Percentiles rank a stretch among this genome's conserved stretches.
Evolutionary conservation across 1,140 invertebrate genomes (phyloP).

Genomic region (Ylistrum balloti): DNA sequence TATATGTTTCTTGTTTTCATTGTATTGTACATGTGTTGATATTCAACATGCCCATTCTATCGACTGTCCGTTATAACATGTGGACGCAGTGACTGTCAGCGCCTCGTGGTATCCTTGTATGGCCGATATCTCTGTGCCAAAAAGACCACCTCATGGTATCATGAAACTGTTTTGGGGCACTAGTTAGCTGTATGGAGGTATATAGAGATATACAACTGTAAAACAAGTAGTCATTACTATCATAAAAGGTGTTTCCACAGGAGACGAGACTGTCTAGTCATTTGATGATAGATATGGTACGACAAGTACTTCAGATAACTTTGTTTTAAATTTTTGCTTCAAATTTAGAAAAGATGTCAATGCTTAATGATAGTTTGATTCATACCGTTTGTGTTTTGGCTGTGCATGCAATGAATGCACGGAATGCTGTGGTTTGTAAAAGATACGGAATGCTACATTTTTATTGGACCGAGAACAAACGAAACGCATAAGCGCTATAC

Average conservation of each 20-base stretch:
- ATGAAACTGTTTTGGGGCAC: not conserved
- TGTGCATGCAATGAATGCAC: constrained; percentile 9
- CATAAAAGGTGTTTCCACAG: too few species aligned
- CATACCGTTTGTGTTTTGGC: constrained; percentile 13
- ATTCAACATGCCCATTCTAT: too few species aligned
- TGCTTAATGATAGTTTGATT: not conserved
- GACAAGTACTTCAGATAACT: too few species aligned
- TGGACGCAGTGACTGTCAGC: too few species aligned
- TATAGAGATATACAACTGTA: not conserved
- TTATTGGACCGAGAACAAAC: constrained; percentile 38
- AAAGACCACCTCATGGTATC: not conserved
- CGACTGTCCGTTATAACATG: too few species aligned
- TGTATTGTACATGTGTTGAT: too few species aligned
- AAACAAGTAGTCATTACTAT: not conserved
- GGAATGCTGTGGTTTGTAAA: not conserved
- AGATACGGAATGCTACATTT: constrained; percentile 10
- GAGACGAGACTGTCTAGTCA: too few species aligned
- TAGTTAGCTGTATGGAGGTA: too few species aligned
- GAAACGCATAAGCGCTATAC: not conserved
- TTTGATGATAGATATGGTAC: too few species aligned
- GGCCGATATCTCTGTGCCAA: not conserved
- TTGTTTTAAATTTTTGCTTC: not conserved
- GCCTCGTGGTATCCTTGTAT: not conserved
- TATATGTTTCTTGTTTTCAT: too few species aligned
- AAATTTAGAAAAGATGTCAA: not conserved